These are phyloP conservation scores for Drosophila incognita DNA, from an alignment of 2,888 invertebrate genomes.

Conservation along the genomic window DNA sequence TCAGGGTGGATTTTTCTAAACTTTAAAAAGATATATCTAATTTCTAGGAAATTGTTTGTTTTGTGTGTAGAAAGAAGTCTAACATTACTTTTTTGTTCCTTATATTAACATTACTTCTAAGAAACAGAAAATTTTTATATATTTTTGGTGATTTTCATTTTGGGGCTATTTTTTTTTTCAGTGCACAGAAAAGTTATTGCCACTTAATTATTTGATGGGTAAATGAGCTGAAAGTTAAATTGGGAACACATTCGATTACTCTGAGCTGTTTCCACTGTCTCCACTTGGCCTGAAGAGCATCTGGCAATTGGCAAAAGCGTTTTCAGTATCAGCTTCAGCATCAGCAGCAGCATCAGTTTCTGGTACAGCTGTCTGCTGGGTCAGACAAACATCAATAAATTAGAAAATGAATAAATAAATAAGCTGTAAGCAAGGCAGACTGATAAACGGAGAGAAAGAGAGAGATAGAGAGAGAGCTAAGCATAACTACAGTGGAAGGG, in stretches of 20 bases:
- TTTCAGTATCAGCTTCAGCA: constrained; percentile 10
- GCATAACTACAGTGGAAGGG: constrained; percentile 32
- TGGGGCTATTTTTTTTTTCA: background rate
- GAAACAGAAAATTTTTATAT: background rate
- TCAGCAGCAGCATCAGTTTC: constrained; percentile 13
- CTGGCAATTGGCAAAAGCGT: constrained; percentile 54
- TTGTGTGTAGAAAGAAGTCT: no score
- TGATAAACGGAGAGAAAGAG: constrained; percentile 38
- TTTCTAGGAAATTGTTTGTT: no score
- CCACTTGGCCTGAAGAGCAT: constrained; percentile 38
- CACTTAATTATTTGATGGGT: constrained; percentile 5
- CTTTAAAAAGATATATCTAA: background rate
- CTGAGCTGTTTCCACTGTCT: constrained; percentile 24
- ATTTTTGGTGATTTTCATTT: background rate
- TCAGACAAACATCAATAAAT: constrained; percentile 80
- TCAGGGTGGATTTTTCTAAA: background rate
- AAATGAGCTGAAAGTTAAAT: constrained; percentile 29
- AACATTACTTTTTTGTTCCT: no score
- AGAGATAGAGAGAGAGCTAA: constrained; percentile 6
- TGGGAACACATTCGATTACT: constrained; percentile 46
- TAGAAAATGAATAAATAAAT: constrained; percentile 82
- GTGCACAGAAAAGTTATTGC: background rate
- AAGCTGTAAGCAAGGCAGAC: constrained; percentile 62
- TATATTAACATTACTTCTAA: background rate
- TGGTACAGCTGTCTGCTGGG: constrained; percentile 56